phyloP scores from a whole-genome alignment of 1,140 invertebrate species.

The Pseudomyrmex pallidus region DNA sequence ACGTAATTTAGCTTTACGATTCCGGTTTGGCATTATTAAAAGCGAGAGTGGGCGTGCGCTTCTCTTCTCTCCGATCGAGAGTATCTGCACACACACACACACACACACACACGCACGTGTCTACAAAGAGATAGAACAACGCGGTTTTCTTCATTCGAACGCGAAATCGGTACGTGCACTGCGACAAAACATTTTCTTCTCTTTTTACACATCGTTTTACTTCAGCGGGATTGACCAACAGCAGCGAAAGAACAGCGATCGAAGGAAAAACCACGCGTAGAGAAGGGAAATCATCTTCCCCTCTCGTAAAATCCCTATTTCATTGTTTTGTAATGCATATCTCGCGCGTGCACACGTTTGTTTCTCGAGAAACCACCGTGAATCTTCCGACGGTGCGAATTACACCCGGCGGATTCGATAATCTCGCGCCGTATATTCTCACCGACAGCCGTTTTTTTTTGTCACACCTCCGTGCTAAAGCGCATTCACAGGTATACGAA shows the following conservation, averaged over 20 bases:
- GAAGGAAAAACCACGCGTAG: no score
- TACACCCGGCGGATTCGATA: background rate
- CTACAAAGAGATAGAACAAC: conserved; percentile 46
- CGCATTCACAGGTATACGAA: background rate
- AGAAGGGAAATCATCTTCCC: no score
- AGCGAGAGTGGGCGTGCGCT: conserved; percentile 78
- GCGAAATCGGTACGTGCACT: background rate
- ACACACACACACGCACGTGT: background rate
- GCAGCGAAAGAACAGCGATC: no score
- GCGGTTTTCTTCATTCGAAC: conserved; percentile 34
- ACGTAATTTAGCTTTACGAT: conserved; percentile 81
- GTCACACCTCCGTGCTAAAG: background rate
- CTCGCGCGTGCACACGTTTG: conserved; percentile 16
- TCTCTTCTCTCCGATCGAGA: conserved; percentile 43
- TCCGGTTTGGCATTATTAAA: conserved; percentile 80
- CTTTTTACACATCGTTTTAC: no score
- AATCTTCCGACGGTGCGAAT: conserved; percentile 8
- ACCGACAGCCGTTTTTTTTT: background rate
- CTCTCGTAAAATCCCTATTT: no score
- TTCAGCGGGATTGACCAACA: no score
- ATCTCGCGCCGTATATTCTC: background rate
- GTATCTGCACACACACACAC: background rate
- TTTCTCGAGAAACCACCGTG: background rate
- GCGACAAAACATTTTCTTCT: no score
- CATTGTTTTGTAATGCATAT: background rate